Evolutionary conservation across 2,113 vertebrate genomes (phyloP), one percentile per base, ranked within the genome.

Genomic region (Diphyllodes magnificus): DNA sequence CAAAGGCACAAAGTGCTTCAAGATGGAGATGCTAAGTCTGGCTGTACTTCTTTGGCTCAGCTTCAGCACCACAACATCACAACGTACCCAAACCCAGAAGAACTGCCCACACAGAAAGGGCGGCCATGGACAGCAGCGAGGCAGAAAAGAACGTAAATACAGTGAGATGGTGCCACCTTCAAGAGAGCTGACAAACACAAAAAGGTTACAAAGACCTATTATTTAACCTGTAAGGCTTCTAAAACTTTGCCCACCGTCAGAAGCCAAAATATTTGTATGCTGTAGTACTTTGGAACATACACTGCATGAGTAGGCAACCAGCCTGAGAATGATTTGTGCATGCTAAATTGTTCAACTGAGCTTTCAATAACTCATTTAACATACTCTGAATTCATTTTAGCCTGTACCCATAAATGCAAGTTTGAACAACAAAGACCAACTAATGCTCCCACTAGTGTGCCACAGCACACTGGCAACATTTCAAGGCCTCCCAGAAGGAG

Each of bases 281-380:
- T 83, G 50, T 11, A 73, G 44, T 54, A n/a, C 64, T 70, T 31
- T 24, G 54, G 23, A 78, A 77, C 6, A 27, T 25, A 60, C 4
- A 23, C 25, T 69, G 42, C 42, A 57, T 23, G 40, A 79, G 40
- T 1, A 77, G 19, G 50, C 78, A 76, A 91, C 47, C 87, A 42
- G 39, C 51, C 59, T 56, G 21, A 88, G 44, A 84, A 77, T 44
- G 47, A 81, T 57, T 54, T 80, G 47, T 20, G 42, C 39, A 31
- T 0, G 1, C 30, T 59, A 35, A 45, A 80, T 35, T 72, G 61
- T 45, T 57, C 4, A 1, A 57, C 50, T 42, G 39, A 91, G 84
- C 70, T 89, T 84, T 96, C 94, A 94, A 61, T 76, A 96, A 91
- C 69, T 87, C 71, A 66, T 40, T 82, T 50, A 88, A 45, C 37